These are phyloP conservation scores for Palaemon carinicauda DNA, from an alignment of 1,140 invertebrate genomes.

Conservation along the genomic window DNA sequence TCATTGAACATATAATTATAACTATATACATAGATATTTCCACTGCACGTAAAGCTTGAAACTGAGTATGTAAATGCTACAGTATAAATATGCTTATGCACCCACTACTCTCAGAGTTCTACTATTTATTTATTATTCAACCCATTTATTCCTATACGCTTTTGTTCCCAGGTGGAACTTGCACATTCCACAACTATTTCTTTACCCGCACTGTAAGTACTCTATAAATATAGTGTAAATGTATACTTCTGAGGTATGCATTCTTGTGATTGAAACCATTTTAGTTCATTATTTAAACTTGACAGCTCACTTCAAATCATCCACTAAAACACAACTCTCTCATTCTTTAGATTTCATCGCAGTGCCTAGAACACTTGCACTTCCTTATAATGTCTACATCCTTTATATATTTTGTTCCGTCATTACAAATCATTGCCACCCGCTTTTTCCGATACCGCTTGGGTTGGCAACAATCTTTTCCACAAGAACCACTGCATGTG, in stretches of 20 bases:
- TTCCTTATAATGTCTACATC: slow-evolving; percentile 95
- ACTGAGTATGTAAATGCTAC: slow-evolving; percentile 41
- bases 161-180: neutral
- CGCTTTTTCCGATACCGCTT: slow-evolving; percentile 90
- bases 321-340: neutral
- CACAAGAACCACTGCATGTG: slow-evolving; percentile 78
- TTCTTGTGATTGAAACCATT: neutral
- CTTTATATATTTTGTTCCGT: slow-evolving; percentile 92
- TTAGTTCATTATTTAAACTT: neutral
- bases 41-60: slow-evolving; percentile 53
- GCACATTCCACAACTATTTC: neutral
- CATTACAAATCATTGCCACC: slow-evolving; percentile 90
- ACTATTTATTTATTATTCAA: neutral
- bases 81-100: slow-evolving; percentile 12
- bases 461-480: slow-evolving; percentile 83
- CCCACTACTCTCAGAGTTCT: neutral
- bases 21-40: slow-evolving; percentile 48
- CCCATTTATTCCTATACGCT: too few species aligned
- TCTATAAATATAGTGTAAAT: slow-evolving; percentile 17
- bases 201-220: slow-evolving; percentile 44
- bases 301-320: neutral
- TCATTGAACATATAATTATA: slow-evolving; percentile 34
- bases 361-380: slow-evolving; percentile 68
- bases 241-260: neutral
- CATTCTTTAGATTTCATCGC: slow-evolving; percentile 21